Conservation (phyloP, 2,797 vertebrate genomes). For the Toxotes lorentzi region DNA sequence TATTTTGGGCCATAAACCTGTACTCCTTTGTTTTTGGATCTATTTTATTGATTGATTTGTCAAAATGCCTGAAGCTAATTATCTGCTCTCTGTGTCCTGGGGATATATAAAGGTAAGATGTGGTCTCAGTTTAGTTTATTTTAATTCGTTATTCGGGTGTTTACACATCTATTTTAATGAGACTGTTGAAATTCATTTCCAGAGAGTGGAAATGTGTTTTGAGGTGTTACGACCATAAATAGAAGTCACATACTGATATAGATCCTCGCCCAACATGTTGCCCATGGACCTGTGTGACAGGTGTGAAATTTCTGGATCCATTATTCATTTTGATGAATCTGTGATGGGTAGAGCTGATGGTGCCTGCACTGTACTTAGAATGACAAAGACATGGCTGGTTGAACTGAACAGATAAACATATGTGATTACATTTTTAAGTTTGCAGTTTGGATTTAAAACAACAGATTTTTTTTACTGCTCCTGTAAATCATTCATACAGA, state of each 20-base stretch:
- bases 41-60: slow-evolving; percentile 63
- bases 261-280: slow-evolving; percentile 15
- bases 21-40: slow-evolving; percentile 55
- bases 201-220: slow-evolving; percentile 9
- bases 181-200: slow-evolving; percentile 8
- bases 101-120: slow-evolving; percentile 99
- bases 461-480: too few relatives aligned
- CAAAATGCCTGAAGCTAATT: slow-evolving; percentile 99
- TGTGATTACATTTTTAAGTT: too few relatives aligned
- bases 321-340: slow-evolving; percentile 38
- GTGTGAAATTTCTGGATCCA: slow-evolving; percentile 38
- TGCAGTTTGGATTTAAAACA: slow-evolving; percentile 5
- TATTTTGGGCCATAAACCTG: slow-evolving; percentile 22
- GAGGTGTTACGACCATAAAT: slow-evolving; percentile 11
- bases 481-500: too few relatives aligned
- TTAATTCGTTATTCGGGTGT: slow-evolving; percentile 46
- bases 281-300: slow-evolving; percentile 20
- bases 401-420: slow-evolving; percentile 1
- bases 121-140: slow-evolving; percentile 13
- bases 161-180: slow-evolving; percentile 2
- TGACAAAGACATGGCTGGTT: background rate
- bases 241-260: background rate
- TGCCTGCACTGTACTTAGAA: slow-evolving; percentile 8
- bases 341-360: slow-evolving; percentile 13
- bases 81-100: slow-evolving; percentile 97